Evolutionary conservation across 2,113 vertebrate genomes (phyloP).

Genomic region (Nothobranchius furzeri): DNA sequence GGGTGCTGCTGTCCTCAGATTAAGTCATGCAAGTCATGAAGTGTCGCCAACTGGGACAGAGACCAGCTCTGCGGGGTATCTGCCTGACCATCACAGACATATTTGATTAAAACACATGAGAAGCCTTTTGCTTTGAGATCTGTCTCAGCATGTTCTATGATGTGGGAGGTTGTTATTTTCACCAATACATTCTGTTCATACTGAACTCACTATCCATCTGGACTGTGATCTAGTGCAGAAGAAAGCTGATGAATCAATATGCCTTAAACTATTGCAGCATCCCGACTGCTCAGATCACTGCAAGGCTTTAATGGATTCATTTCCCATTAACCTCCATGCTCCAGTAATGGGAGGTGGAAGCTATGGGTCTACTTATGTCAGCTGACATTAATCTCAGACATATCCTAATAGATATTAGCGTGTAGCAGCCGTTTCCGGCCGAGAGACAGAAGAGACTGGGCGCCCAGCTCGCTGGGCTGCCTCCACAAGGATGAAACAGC

Average conservation of each 20-base stretch:
- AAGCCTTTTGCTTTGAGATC: background rate
- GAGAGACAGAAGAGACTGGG: no score
- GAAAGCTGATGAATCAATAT: slow-evolving; percentile 2
- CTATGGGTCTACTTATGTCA: background rate
- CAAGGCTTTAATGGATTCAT: slow-evolving; percentile 2
- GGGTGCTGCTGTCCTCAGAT: slow-evolving; percentile 15
- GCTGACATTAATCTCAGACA: background rate
- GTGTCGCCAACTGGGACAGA: slow-evolving; percentile 4
- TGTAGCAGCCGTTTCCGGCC: no score
- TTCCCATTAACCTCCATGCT: slow-evolving; percentile 1
- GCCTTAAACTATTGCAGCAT: slow-evolving; percentile 17
- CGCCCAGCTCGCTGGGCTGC: no score
- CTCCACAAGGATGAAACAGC: no score
- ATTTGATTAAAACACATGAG: no score
- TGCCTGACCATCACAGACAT: background rate
- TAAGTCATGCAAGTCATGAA: slow-evolving; percentile 22
- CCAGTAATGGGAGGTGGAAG: slow-evolving; percentile 8
- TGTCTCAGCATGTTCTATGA: background rate
- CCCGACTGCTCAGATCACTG: background rate
- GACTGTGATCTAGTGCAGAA: slow-evolving; percentile 15
- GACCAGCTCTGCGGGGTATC: slow-evolving; percentile 11
- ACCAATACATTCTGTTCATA: background rate
- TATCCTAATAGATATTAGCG: background rate
- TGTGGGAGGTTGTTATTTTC: slow-evolving; percentile 33
- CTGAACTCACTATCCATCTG: slow-evolving; percentile 25